A percentile compares a stretch with the other conserved stretches of the same genome.
Evolutionary conservation across 2,113 vertebrate genomes (phyloP).

Genomic region (Pardalotus punctatus): DNA sequence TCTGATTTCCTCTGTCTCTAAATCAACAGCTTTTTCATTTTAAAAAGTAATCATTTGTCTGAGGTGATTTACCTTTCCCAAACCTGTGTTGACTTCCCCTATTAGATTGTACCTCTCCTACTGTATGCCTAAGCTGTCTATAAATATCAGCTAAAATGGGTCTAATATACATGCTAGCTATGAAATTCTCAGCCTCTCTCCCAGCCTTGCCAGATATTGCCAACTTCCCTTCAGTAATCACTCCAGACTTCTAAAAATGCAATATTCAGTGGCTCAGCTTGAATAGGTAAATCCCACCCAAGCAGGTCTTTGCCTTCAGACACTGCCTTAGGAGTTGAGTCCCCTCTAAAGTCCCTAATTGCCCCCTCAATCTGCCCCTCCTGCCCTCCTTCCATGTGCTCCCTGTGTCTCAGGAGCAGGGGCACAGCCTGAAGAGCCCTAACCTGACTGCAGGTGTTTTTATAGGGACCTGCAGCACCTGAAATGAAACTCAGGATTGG

Average conservation of each 20-base stretch:
- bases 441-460: neutral
- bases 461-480: neutral
- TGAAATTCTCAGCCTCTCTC: conserved; percentile 66
- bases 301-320: neutral
- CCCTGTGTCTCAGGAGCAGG: neutral
- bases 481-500: neutral
- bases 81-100: conserved; percentile 78
- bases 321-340: neutral
- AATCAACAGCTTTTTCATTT: conserved; percentile 79
- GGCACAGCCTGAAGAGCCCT: neutral
- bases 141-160: conserved; percentile 75
- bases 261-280: neutral
- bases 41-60: conserved; percentile 74
- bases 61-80: conserved; percentile 74
- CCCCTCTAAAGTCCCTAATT: neutral
- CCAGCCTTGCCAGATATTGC: conserved; percentile 56
- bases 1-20: conserved; percentile 64
- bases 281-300: neutral
- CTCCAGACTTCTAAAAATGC: conserved; percentile 57
- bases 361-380: neutral
- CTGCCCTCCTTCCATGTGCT: rapidly evolving
- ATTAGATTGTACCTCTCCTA: conserved; percentile 72
- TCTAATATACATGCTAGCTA: conserved; percentile 73
- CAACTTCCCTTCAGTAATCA: conserved; percentile 24
- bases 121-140: conserved; percentile 76